A percentile compares a stretch with the other conserved stretches of the same genome.
phyloP scores from a whole-genome alignment of 2,113 vertebrate species.

The Lepus americanus region DNA sequence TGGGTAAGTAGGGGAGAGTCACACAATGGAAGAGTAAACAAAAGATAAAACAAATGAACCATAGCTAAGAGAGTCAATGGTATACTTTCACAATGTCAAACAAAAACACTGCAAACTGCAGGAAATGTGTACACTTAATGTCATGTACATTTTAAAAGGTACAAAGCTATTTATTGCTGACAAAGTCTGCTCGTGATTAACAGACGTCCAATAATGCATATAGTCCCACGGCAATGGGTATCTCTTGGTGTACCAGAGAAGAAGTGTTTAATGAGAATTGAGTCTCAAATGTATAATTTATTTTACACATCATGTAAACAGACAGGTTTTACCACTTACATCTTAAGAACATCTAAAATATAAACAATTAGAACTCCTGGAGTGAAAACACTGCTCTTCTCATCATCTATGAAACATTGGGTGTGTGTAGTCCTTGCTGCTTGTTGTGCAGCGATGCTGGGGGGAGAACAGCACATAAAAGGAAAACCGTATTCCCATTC shows the following conservation, averaged over 20 bases:
- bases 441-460: accelerated
- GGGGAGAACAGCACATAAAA: neutral
- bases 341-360: neutral
- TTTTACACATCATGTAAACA: neutral
- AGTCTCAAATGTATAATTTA: neutral
- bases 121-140: neutral
- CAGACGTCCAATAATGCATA: neutral
- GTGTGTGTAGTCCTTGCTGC: accelerated
- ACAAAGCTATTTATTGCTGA: neutral
- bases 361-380: neutral
- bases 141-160: neutral
- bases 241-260: neutral
- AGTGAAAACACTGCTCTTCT: neutral
- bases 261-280: neutral
- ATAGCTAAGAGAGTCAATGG: neutral
- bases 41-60: neutral
- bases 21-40: neutral
- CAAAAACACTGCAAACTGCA: neutral
- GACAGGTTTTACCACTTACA: neutral
- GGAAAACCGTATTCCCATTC: accelerated
- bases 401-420: neutral
- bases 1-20: neutral
- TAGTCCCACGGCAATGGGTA: too few relatives aligned
- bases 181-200: neutral
- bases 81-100: neutral